Base-by-base conservation (phyloP, 2,797 vertebrate genomes). In the Esox masquinongy region DNA sequence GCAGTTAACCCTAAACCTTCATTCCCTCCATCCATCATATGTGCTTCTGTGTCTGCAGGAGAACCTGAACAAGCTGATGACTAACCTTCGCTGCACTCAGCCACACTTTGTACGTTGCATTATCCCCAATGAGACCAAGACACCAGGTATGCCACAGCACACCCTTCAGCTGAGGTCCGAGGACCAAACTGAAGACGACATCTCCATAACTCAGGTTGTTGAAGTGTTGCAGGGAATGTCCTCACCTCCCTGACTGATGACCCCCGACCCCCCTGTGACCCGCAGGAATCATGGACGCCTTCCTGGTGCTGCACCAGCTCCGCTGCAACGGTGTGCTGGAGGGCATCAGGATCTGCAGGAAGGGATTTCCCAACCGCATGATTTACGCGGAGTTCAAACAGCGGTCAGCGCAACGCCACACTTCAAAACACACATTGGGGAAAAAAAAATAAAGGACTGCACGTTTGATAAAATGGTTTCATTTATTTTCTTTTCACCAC, bases 31-130 rank as follows among this genome's bases (percentile, higher is more conserved):
- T 73, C 67, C 7, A 4, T 4, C 36, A 39, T 39, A 39, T 39
- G 36, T 39, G 36, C 36, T 39, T 39, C 36, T 39, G 14, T 68
- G 73, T 53, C 69, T 82, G 17, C 90, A 99, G 97, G 96, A 98
- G 89, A 98, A 98, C 79, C 94, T 97, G 82, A 97, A 97, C 88
- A 98, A 97, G 90, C 92, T 97, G 93, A 98, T 98, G 97, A 96
- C 96, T 71, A 98, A 97, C 87, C 92, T 98, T 56, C 92, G 96
- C 79, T 95, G 95, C 88, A 97, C 96, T 1, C 96, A 97, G 89
- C 97, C 97, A 17, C 96, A 98, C 89, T 98, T 98, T 26, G 97
- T 98, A n/a, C 95, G 96, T 74, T 98, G 96, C 89, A 95, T 98
- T 84, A 97, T 98, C 81, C 96, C 96, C 17, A 98, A 98, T 0